Base-by-base conservation (phyloP, 2,113 vertebrate species). In the Lanius ludovicianus region DNA sequence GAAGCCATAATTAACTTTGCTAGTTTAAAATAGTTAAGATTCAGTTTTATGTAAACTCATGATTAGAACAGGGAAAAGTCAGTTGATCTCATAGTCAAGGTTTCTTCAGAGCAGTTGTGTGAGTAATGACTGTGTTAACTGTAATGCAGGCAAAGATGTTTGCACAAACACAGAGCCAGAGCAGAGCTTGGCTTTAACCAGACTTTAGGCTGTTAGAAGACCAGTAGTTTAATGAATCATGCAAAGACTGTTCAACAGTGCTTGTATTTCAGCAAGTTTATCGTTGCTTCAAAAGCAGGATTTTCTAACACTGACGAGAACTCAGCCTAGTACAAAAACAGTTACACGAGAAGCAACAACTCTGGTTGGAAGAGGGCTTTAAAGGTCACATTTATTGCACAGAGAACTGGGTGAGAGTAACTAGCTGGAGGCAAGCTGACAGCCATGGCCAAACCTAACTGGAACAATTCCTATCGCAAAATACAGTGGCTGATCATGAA, bases 81-180 rank as follows among this genome's bases (percentile, higher is more conserved):
- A 71, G 90, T 81, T 91, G 90, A 88, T 94, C 82, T 70, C 4
- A 2, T 78, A 90, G 93, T 89, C 44, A 84, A 87, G 69, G 89
- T 81, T 92, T 87, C 79, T 79, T 91, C 88, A 77, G 89, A 23
- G 69, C 73, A 71, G 64, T 71, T 70, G 62, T 91, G 52, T 53
- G 85, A 92, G 79, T 87, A 95, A 65, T 93, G 67, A 93, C 80
- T 94, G 78, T 76, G 90, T 53, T 95, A 91, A 93, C 80, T 89
- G 92, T 92, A 96, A 89, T 39, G 80, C 67, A 91, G 68, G 85
- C 83, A 88, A 89, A 96, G 77, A 94, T 83, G 90, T 95, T 93
- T 96, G 92, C 87, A 96, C 55, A 96, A 94, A 91, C 71, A 91
- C 33, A 50, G 87, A 96, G 93, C 77, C 82, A 88, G 93, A 92